These are phyloP conservation scores for Vandiemenella viatica DNA, from an alignment of 2,888 invertebrate species.

Conservation along the genomic window DNA sequence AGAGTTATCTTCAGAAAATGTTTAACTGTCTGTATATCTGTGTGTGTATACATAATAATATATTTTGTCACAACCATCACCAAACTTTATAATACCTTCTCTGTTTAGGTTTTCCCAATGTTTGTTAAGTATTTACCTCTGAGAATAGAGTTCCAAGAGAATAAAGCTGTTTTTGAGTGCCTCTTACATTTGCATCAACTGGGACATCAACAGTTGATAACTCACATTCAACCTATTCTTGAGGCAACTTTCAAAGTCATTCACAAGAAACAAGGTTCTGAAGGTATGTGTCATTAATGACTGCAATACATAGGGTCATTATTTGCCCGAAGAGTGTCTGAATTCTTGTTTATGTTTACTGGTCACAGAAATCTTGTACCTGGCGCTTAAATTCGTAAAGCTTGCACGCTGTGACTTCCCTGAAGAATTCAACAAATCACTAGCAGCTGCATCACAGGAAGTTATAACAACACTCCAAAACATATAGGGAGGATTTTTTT, in stretches of 20 bases:
- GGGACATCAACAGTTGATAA: conserved; percentile 38
- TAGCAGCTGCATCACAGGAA: not conserved
- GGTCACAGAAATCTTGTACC: not conserved
- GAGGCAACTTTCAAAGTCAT: conserved; percentile 38
- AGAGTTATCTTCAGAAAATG: too few species aligned
- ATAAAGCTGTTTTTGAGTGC: conserved; percentile 50
- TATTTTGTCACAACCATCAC: too few species aligned
- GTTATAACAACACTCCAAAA: not conserved
- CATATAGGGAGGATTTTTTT: too few species aligned
- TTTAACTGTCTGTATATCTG: too few species aligned
- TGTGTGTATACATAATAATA: too few species aligned
- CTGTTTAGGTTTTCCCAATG: conserved; percentile 51
- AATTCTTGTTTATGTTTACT: not conserved
- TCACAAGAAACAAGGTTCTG: conserved; percentile 38
- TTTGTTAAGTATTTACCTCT: conserved; percentile 55
- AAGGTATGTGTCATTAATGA: conserved; percentile 28
- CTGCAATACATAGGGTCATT: not conserved
- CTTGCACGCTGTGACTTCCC: not conserved
- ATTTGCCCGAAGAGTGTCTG: not conserved
- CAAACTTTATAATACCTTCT: too few species aligned
- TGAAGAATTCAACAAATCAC: not conserved
- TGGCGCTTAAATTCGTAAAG: not conserved
- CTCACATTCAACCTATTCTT: conserved; percentile 37
- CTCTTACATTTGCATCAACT: conserved; percentile 45
- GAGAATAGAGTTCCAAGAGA: conserved; percentile 58